A percentile compares a stretch with the other conserved stretches of the same genome.
Evolutionary conservation across 2,797 vertebrate genomes (phyloP).

Genomic region (Hapalemur alaotrensis): DNA sequence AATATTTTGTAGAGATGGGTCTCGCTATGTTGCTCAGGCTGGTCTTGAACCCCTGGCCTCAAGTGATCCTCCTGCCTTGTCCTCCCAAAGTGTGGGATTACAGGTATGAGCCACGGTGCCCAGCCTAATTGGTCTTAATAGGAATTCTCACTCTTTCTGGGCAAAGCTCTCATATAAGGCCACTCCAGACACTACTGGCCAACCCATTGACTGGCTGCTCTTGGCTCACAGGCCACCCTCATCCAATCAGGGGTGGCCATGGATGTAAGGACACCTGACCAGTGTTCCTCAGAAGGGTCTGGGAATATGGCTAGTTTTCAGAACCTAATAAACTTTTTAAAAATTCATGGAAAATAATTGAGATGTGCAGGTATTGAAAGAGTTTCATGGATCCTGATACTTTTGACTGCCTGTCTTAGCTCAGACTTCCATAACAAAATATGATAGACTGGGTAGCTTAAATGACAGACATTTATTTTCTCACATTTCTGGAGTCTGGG

Average conservation of each 20-base stretch:
- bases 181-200: background rate
- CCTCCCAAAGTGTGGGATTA: too few species aligned
- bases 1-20: too few species aligned
- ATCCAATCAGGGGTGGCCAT: background rate
- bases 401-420: background rate
- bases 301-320: background rate
- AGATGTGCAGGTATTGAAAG: background rate
- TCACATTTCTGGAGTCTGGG: background rate
- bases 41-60: too few species aligned
- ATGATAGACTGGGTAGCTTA: background rate
- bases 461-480: background rate
- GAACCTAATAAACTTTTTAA: background rate
- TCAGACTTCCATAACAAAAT: background rate
- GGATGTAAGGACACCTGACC: background rate
- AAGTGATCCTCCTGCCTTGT: too few species aligned
- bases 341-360: background rate
- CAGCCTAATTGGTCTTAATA: background rate
- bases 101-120: too few species aligned
- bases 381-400: background rate
- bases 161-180: background rate
- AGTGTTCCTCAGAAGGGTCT: background rate
- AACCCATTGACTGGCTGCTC: background rate
- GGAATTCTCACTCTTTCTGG: background rate
- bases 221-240: background rate
- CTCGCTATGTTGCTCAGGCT: too few species aligned